Conservation (phyloP, 2,888 invertebrate species). For the Lamellibrachia columna region DNA sequence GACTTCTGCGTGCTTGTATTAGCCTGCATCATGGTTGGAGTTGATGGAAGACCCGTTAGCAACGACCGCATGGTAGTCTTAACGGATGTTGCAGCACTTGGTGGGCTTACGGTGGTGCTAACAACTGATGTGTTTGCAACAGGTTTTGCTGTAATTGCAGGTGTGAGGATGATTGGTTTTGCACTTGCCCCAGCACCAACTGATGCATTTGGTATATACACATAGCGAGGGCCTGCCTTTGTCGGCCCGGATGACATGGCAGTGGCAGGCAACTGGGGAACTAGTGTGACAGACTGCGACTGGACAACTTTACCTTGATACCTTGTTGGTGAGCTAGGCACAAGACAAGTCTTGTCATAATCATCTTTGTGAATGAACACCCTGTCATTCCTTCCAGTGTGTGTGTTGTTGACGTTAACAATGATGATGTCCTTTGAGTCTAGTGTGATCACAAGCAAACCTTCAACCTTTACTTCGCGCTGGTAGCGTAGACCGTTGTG, state of each 20-base stretch:
- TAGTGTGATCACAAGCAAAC: background rate
- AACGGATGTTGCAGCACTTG: background rate
- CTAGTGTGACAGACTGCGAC: background rate
- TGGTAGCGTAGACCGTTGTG: slow-evolving; percentile 4
- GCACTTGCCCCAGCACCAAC: background rate
- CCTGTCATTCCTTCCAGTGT: background rate
- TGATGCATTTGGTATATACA: background rate
- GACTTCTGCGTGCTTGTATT: slow-evolving; percentile 3
- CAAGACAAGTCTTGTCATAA: slow-evolving; percentile 2
- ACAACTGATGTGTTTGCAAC: background rate
- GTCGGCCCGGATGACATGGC: background rate
- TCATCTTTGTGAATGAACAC: slow-evolving; percentile 6
- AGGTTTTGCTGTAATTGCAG: background rate
- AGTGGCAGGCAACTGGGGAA: background rate
- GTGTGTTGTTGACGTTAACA: background rate
- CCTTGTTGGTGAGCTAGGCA: background rate
- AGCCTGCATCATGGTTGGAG: background rate
- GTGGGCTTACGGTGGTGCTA: background rate
- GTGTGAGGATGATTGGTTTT: background rate
- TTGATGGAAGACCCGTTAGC: background rate
- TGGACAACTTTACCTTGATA: background rate
- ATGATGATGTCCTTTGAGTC: background rate
- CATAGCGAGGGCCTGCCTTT: background rate
- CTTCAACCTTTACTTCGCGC: background rate
- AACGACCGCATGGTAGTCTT: background rate